phyloP scores from a whole-genome alignment of 2,888 invertebrate genomes.

The Lottia scabra region DNA sequence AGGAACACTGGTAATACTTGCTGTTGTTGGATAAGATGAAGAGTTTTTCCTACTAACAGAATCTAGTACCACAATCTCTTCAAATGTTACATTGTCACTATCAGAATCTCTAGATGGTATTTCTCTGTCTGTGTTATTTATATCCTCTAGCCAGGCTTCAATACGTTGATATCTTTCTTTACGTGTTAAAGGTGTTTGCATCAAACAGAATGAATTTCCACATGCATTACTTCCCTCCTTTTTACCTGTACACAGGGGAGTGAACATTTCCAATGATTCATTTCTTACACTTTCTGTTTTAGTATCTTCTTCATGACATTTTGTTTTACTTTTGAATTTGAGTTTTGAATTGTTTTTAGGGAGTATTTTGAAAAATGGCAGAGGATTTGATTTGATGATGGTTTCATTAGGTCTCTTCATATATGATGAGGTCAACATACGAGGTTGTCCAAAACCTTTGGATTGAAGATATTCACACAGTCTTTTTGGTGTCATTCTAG shows the following conservation, averaged over 20 bases:
- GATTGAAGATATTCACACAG: background rate
- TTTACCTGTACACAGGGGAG: background rate
- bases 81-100: background rate
- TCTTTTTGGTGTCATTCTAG: background rate
- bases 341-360: background rate
- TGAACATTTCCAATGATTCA: background rate
- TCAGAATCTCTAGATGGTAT: background rate
- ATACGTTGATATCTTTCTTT: background rate
- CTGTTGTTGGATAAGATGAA: no score
- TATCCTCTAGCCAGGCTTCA: background rate
- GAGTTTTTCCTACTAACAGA: no score
- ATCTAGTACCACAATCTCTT: no score
- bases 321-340: background rate
- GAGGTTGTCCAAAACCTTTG: background rate
- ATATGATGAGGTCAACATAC: background rate
- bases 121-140: background rate
- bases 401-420: background rate
- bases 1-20: no score
- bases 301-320: background rate
- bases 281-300: background rate
- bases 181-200: background rate
- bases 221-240: background rate
- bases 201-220: background rate
- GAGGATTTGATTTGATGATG: background rate
- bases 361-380: background rate